Base-by-base conservation (phyloP, 1,140 invertebrate genomes). In the Atta texana region DNA sequence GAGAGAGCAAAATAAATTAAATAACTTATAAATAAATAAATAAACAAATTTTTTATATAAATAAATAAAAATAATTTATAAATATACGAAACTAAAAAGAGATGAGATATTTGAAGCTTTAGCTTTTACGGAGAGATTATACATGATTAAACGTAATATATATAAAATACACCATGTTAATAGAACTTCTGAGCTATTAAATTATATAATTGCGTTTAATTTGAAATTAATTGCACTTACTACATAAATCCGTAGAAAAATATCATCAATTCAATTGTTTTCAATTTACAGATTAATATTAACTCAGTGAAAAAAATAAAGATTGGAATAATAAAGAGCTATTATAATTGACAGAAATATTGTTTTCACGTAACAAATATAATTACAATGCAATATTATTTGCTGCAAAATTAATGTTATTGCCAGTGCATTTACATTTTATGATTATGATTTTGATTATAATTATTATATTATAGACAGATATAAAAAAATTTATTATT, bases 331-430 rank as follows among this genome's bases (percentile, higher is more conserved):
- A 57, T 68, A 3, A n/a, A 18, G 44, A 77, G 0, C 12, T 49
- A 57, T 75, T 55, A 3, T 59, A 61, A 44, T 76, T 10, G 16
- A 64, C 64, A 77, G 5, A 77, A 77, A 64, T 64, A 14, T 1
- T 10, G 16, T 24, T 59, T 76, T 39, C 1, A 28, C 2, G 1
- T 44, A 44, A 44, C 16, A 14, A 16, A 69, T 51, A 21, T 12
- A 53, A 51, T 78, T 64, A 68, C n/a, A 14, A 21, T 68, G 6
- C 10, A 34, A 72, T 72, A 44, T 63, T 72, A 31, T 1, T 34
- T 1, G 16, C 2, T 57, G 6, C n/a, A 76, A 16, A 61, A 59
- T 76, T 1, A 61, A 59, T 76, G 21, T 44, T 24, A 57, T n/a
- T 8, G 24, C 18, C 24, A 72, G 5, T 72, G 3, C 1, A 53